Evolutionary conservation across 2,797 vertebrate genomes (phyloP).

Genomic region (Lacerta viridis): DNA sequence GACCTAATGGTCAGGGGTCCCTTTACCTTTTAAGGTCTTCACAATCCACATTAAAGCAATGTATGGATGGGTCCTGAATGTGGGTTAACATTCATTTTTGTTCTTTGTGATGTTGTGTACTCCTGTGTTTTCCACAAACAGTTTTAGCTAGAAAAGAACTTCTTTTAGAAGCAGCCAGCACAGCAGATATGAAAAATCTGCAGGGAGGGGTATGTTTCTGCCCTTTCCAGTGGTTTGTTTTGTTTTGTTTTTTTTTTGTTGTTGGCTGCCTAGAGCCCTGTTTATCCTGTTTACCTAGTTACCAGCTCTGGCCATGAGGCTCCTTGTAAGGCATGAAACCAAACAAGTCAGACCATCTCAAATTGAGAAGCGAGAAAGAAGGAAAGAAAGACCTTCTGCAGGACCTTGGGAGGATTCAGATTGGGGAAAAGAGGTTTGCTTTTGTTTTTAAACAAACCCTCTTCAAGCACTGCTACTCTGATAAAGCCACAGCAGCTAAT

Average conservation of each 20-base stretch:
- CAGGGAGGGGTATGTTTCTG: neutral
- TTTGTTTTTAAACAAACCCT: too few relatives aligned
- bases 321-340: neutral
- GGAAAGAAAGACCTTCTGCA: too few relatives aligned
- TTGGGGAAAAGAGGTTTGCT: too few relatives aligned
- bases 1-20: too few relatives aligned
- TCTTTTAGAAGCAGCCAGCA: neutral
- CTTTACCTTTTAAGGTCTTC: neutral
- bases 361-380: too few relatives aligned
- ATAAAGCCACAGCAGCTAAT: too few relatives aligned
- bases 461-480: too few relatives aligned
- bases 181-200: neutral
- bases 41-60: too few relatives aligned
- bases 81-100: neutral
- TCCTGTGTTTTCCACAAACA: neutral
- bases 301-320: neutral
- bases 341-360: neutral
- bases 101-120: neutral
- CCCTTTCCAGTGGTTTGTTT: neutral
- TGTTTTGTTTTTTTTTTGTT: neutral
- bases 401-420: neutral
- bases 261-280: neutral
- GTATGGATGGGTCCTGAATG: too few relatives aligned
- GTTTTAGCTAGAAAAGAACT: neutral
- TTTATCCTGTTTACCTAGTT: neutral